A percentile compares a stretch with the other conserved stretches of the same genome.
Conservation (phyloP, 2,888 invertebrate genomes). For the Pseudococcus jackbeardsleyi region DNA sequence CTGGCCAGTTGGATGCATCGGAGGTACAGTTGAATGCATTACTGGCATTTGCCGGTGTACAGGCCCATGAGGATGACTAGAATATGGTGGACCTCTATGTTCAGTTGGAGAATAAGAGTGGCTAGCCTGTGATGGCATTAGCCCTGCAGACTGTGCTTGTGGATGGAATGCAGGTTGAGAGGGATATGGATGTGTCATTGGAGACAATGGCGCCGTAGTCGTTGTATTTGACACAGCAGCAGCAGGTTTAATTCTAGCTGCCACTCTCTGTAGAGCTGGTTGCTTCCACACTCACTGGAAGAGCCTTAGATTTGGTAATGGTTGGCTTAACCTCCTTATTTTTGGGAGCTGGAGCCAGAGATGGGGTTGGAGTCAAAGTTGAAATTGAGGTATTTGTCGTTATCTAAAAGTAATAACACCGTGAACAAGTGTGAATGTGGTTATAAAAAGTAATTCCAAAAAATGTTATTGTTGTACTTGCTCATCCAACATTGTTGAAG, state of each 20-base stretch:
- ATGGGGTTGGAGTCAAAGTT: conserved; percentile 6
- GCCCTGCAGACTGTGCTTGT: conserved; percentile 42
- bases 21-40: conserved; percentile 68
- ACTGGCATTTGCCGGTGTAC: conserved; percentile 66
- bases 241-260: conserved; percentile 28
- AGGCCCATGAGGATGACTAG: conserved; percentile 57
- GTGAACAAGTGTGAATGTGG: background rate
- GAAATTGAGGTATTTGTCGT: conserved; percentile 24
- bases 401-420: background rate
- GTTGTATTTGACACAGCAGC: conserved; percentile 68
- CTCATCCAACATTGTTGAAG: background rate
- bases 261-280: conserved; percentile 67
- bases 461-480: background rate
- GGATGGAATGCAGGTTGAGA: conserved; percentile 57
- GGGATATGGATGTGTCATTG: conserved; percentile 31
- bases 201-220: conserved; percentile 69
- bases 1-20: conserved; percentile 66
- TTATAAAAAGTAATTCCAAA: background rate
- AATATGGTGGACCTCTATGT: conserved; percentile 42
- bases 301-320: conserved; percentile 68
- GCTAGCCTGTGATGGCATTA: conserved; percentile 31
- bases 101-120: conserved; percentile 57
- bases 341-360: conserved; percentile 32
- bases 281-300: conserved; percentile 67
- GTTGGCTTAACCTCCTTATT: conserved; percentile 68